Base-by-base conservation (phyloP, 2,797 vertebrate genomes). In the Rhinoraja longicauda region DNA sequence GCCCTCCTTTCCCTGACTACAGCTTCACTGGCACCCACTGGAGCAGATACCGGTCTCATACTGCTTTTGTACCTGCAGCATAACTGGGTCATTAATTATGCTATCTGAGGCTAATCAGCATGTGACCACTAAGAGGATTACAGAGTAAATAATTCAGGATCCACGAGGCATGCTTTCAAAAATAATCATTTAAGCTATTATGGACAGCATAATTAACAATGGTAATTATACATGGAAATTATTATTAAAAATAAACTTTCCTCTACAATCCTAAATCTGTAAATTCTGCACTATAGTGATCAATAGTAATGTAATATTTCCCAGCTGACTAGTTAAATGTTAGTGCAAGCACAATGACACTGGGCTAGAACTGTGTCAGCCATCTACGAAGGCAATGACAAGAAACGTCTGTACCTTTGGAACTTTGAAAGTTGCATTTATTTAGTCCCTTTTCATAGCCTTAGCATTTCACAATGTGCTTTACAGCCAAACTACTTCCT, bases 51-150 rank as follows among this genome's bases (percentile, higher is more conserved):
- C 64, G 84, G 53, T 84, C 24, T 88, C 84, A 67, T 67, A 88
- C 59, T 36, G 84, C 15, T 36, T 32, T 32, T 67, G 59, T 67
- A 67, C 62, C 62, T 67, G 17, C 62, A 10, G 62, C 32, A 88
- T 36, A 67, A 67, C 84, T 67, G 62, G 4, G 59, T 88, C 84
- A 88, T 67, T 67, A 67, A n/a, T 88, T 88, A 67, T 88, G 84
- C 59, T 59, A 57, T 84, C 53, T 67, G 62, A 88, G 84, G 84
- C 59, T 88, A 88, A 67, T 36, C 84, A 88, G 84, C 62, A 88
- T 88, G 84, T 88, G 84, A 88, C n/a, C 59, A 36, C 62, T 88
- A 67, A 88, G 84, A 88, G 84, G 84, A 88, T 88, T 88, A 67
- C 84, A 67, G 67, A 88, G 84, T 67, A 88, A 88, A 67, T 88